These are phyloP conservation scores for Poeciliopsis occidentalis DNA, from an alignment of 2,113 vertebrate genomes.

Conservation along the genomic window DNA sequence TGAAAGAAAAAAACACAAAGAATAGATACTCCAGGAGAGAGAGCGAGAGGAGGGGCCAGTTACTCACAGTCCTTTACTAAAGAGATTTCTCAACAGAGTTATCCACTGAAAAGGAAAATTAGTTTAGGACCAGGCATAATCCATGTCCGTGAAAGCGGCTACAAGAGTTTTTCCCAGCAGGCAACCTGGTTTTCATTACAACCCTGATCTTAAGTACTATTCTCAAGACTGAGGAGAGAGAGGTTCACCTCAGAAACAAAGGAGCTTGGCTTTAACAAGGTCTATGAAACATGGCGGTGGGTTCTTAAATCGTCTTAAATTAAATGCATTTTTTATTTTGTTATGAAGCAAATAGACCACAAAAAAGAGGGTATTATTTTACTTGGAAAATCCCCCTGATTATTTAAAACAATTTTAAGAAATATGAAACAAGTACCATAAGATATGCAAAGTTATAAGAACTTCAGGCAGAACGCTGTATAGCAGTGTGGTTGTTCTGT, in stretches of 20 bases:
- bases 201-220: constrained; percentile 33
- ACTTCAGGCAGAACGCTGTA: background rate
- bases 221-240: constrained; percentile 12
- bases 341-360: background rate
- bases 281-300: constrained; percentile 11
- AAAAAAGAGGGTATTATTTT: background rate
- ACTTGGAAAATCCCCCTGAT: background rate
- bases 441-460: background rate
- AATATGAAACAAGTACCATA: background rate
- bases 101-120: constrained; percentile 58
- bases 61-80: constrained; percentile 33
- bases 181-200: constrained; percentile 52
- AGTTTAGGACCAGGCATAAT: constrained; percentile 49
- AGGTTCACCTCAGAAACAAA: constrained; percentile 40
- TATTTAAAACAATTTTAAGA: background rate
- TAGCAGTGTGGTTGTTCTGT: background rate
- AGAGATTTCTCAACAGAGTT: constrained; percentile 54
- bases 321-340: background rate
- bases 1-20: constrained; percentile 14
- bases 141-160: constrained; percentile 58
- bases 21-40: constrained; percentile 29
- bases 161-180: constrained; percentile 55
- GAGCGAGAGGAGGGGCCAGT: constrained; percentile 23
- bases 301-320: background rate
- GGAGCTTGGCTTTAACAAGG: constrained; percentile 15